Base-by-base conservation (phyloP, 2,113 vertebrate genomes). In the Salvelinus sp. region DNA sequence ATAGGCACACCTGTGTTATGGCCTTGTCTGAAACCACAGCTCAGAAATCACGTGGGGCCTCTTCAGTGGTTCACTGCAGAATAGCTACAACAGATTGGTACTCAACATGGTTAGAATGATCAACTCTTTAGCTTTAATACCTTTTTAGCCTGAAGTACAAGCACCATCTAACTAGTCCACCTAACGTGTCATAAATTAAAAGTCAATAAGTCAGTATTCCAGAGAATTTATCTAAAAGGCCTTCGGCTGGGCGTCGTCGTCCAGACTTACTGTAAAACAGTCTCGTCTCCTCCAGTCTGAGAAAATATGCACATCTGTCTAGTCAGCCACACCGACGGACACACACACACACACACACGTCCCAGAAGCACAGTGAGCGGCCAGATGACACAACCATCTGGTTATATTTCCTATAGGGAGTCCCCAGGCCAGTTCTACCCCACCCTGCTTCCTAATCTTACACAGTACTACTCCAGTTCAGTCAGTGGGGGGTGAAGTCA, bases 341-440 rank as follows among this genome's bases (percentile, higher is more conserved):
- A 65, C 38, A 79, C 70, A 73, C 79, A 82, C 71, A 54, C 18
- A 38, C 66, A 44, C 65, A 54, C 50, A 54, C 50, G 16, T 23
- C 23, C 47, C 38, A 28, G 16, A 28, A 82, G 77, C 86, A 13
- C 66, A 28, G 25, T 1, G 48, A 60, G 58, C 12, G 9, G 63
- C 22, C 69, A 48, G 70, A 82, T 72, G 82, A 64, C 47, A 0
- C 3, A 70, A 71, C 72, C 88, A 88, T 87, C 87, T 88, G 88
- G 86, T 80, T 74, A 78, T 70, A 62, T 65, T 90, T 87, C 83
- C 6, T 72, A 57, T 63, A 86, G 83, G 89, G 84, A 88, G 83
- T 83, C 80, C 87, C 85, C 72, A 2, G 9, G 72, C 54, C 25
- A 38, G 28, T 22, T 14, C 25, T 14, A 22, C 25, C 63, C 13